Evolutionary conservation across 2,888 invertebrate species (phyloP).

Genomic region (Tipula unca): DNA sequence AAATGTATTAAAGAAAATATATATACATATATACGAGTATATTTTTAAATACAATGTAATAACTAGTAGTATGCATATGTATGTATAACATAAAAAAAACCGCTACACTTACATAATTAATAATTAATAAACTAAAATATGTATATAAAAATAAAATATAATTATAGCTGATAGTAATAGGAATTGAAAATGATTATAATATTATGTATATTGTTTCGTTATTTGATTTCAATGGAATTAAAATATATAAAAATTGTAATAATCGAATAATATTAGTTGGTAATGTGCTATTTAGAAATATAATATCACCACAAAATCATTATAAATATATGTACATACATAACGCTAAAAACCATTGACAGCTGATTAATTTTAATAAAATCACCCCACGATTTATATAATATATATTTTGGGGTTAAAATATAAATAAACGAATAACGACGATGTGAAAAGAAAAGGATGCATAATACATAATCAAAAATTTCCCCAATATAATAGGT

Average conservation of each 20-base stretch:
- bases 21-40: no score
- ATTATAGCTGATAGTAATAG: neutral
- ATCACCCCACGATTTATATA: neutral
- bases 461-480: neutral
- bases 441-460: neutral
- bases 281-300: neutral
- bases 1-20: no score
- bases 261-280: neutral
- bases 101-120: neutral
- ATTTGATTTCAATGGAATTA: neutral
- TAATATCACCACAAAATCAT: no score
- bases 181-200: neutral
- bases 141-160: neutral
- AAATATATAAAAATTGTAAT: neutral
- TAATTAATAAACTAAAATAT: neutral
- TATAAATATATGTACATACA: neutral
- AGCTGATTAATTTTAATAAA: neutral
- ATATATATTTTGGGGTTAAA: neutral
- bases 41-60: no score
- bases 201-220: neutral
- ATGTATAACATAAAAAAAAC: no score
- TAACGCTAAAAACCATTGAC: neutral
- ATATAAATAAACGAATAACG: neutral
- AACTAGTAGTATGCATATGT: neutral
- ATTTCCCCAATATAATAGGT: neutral